Base-by-base conservation (phyloP, 2,797 vertebrate species). In the Gymnodraco acuticeps region DNA sequence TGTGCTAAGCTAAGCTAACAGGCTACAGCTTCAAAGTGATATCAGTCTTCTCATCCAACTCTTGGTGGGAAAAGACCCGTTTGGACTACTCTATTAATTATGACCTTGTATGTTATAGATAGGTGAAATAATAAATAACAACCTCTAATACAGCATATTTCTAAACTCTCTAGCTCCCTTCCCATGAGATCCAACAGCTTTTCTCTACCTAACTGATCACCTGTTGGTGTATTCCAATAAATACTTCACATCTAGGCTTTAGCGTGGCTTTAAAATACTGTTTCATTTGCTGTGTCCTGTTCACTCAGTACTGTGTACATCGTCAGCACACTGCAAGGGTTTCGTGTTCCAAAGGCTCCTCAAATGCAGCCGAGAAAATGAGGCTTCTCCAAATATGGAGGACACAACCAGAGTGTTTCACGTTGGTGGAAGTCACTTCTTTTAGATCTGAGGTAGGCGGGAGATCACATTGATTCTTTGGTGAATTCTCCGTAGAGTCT, bases 371-470 rank as follows among this genome's bases (percentile, higher is more conserved):
- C 70, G 48, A 53, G 42, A 71, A 63, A 52, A 66, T 51, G 3
- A 66, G 47, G 56, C 41, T 58, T 65, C 41, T 20, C 60, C 54
- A 50, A 47, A 78, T 80, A 47, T 31, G 1, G 20, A 75, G 41
- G 54, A 75, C 19, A 50, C 56, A 69, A 63, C 13, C 41, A 45
- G 23, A 8, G 6, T 38, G 17, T 59, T 61, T 59, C 59, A 54
- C 62, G 53, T 63, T 23, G 64, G 58, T 3, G 20, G 4, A 20
- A 70, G 23, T 55, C 69, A 71, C 50, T 73, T 75, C 70, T 59
- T 81, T 72, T 42, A 67, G 64, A 64, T 70, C 42, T 63, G 60
- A 64, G 1, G 66, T 70, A 63, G 77, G 70, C 2, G 5, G 33
- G 38, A 64, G 20, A 56, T 70, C 52, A 52, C 14, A 6, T 2